Base-by-base conservation (phyloP, 2,888 invertebrate genomes). In the Stenchaetothrips biformis region DNA sequence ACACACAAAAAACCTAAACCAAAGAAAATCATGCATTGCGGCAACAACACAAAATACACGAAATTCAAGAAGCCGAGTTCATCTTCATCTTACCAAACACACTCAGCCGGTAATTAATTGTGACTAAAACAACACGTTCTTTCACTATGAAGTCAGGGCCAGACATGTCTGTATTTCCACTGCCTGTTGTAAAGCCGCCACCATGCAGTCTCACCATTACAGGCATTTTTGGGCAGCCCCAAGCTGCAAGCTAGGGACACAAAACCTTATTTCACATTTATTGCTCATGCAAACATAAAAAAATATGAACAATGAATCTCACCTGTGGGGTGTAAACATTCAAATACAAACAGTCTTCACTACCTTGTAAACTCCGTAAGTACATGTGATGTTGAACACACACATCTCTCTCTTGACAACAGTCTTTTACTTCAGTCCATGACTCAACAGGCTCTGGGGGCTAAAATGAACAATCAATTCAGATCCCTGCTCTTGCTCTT, bases 181-280 rank as follows among this genome's bases (percentile, higher is more conserved):
- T 59, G 6, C 79, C 59, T 8, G 62, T 79, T 21, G 79, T 79
- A 25, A 79, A 79, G 11, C 79, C 79, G 53, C 79, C 79, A 4
- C 79, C 79, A 79, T 79, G 79, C 21, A 79, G 53, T 37, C 79
- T 59, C 8, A 79, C 48, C 79, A 79, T 79, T 7, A 79, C 79
- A 53, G 79, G 53, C 21, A 74, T 2, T 8, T 21, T 74, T 7
- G 67, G 11, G 4, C 8, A 21, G 25, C 67, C 67, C 67, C 67
- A 74, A 25, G 25, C 11, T 8, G 21, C 8, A 21, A 74, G 67
- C 67, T 74, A 11, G 7, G 1, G 11, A 25, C 7, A 74, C 11
- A 0, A 74, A 74, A 74, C 6, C 0, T 53, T 53, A 53, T 13
- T 18, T 13, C 53, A 18, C 13, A 74, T 7, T 67, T n/a, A 21